phyloP scores from a whole-genome alignment of 1,140 invertebrate species.

The Forficula auricularia region DNA sequence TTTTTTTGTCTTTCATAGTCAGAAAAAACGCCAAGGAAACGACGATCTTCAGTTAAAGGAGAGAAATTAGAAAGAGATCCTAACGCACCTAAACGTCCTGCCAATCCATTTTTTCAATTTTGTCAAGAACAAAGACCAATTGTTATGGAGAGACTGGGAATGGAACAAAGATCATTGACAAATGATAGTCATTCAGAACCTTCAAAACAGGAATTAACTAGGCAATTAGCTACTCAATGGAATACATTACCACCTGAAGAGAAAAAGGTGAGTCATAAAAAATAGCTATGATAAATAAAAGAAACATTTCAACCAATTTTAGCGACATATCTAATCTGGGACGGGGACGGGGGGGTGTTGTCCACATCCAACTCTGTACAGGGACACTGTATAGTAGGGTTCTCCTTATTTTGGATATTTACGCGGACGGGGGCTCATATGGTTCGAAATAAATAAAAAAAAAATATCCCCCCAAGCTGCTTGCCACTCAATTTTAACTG shows the following conservation, averaged over 20 bases:
- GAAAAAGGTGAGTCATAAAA: conserved; percentile 36
- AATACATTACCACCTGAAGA: conserved; percentile 46
- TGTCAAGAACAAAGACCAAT: conserved; percentile 56
- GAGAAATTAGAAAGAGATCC: conserved; percentile 42
- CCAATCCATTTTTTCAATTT: conserved; percentile 65
- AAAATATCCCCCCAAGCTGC: too few relatives aligned
- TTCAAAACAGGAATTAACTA: conserved; percentile 53
- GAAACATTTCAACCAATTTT: too few relatives aligned
- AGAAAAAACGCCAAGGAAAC: conserved; percentile 27
- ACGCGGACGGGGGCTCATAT: too few relatives aligned
- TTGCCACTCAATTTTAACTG: too few relatives aligned
- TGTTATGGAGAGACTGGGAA: conserved; percentile 35
- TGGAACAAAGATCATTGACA: conserved; percentile 30
- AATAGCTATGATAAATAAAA: too few relatives aligned
- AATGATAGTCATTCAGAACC: conserved; percentile 44
- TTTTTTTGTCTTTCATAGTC: conserved; percentile 19
- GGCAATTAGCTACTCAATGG: conserved; percentile 53
- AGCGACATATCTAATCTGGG: too few relatives aligned
- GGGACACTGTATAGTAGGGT: too few relatives aligned
- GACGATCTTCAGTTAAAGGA: conserved; percentile 26
- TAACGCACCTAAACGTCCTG: conserved; percentile 58
- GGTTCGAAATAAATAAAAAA: too few relatives aligned
- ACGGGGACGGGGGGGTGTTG: too few relatives aligned
- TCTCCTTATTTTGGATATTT: too few relatives aligned
- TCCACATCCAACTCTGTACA: too few relatives aligned